Percentiles rank a stretch among this genome's conserved stretches.
Evolutionary conservation across 2,888 invertebrate genomes (phyloP).

Genomic region (Epinotia nisella): DNA sequence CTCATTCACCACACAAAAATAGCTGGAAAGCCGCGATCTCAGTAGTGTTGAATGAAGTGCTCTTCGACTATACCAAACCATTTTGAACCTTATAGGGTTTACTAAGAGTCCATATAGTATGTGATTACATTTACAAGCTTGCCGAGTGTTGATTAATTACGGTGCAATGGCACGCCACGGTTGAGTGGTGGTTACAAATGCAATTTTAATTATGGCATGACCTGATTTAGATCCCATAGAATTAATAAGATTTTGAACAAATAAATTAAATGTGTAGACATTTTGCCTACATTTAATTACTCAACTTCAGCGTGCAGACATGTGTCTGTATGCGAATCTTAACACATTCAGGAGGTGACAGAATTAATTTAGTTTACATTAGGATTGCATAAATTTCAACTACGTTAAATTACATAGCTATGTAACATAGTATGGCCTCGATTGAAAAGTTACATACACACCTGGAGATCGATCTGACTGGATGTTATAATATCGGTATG

Average conservation of each 20-base stretch:
- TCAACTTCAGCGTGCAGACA: background rate
- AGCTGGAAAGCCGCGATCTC: slow-evolving; percentile 26
- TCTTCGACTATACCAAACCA: background rate
- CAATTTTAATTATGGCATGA: slow-evolving; percentile 34
- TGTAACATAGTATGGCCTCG: background rate
- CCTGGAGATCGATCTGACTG: no score
- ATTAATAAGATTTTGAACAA: slow-evolving; percentile 1
- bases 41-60: slow-evolving; percentile 34
- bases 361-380: slow-evolving; percentile 3
- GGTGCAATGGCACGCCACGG: slow-evolving; percentile 19
- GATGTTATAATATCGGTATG: no score
- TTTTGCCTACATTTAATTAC: background rate
- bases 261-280: background rate
- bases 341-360: background rate
- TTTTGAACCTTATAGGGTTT: slow-evolving; percentile 1
- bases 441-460: no score
- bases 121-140: slow-evolving; percentile 12
- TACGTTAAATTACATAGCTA: background rate
- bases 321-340: background rate
- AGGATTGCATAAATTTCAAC: background rate
- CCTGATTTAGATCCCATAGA: slow-evolving; percentile 20
- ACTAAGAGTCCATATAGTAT: background rate
- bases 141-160: slow-evolving; percentile 35
- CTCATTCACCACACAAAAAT: slow-evolving; percentile 37
- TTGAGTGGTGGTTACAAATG: slow-evolving; percentile 27